Conservation (phyloP, 2,113 vertebrate genomes). For the Misgurnus mizolepis region DNA sequence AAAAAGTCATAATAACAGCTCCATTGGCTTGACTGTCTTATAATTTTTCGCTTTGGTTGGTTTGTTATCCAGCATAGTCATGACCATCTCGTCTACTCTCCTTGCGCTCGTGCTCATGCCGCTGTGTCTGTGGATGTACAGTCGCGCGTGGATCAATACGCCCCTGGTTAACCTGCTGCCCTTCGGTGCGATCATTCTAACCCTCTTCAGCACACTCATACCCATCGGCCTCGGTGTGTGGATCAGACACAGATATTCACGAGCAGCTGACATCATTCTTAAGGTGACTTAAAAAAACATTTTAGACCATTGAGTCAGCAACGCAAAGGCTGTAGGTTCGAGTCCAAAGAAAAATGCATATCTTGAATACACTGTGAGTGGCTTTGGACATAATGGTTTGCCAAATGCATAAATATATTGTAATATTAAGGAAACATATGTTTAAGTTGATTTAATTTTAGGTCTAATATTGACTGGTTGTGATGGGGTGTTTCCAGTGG, state of each 20-base stretch:
- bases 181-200: conserved; percentile 90
- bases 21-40: background rate
- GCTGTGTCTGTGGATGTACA: conserved; percentile 95
- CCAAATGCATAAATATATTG: no score
- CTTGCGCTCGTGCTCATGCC: conserved; percentile 94
- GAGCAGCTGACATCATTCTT: conserved; percentile 85
- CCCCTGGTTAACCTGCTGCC: conserved; percentile 89
- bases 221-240: conserved; percentile 89
- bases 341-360: background rate
- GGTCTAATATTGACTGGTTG: background rate
- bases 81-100: conserved; percentile 95
- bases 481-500: conserved; percentile 44
- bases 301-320: no score
- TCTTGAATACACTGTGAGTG: no score
- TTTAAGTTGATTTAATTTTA: background rate
- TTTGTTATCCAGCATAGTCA: conserved; percentile 82
- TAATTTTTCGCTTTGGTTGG: background rate
- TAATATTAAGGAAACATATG: background rate
- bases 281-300: conserved; percentile 78
- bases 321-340: no score
- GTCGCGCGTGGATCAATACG: conserved; percentile 93
- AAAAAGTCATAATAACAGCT: background rate
- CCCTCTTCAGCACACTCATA: conserved; percentile 92
- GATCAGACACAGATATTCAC: conserved; percentile 82
- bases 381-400: no score